Evolutionary conservation across 2,888 invertebrate species (phyloP).

Genomic region (Anodontia alba): DNA sequence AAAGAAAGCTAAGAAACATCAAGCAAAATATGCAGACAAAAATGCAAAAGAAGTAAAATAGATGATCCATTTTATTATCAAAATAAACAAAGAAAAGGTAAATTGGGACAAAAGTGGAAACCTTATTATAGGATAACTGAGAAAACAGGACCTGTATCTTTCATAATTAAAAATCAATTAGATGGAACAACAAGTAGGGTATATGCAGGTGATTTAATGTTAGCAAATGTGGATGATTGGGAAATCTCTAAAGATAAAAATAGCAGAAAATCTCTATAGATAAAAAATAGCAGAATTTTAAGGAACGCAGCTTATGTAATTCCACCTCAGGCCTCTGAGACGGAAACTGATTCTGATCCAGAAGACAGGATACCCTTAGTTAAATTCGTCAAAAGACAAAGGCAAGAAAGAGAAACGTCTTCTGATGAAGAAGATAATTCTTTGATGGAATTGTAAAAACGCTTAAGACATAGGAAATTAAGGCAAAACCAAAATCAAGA

Average conservation of each 20-base stretch:
- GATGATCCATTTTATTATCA: slow-evolving; percentile 48
- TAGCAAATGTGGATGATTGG: slow-evolving; percentile 36
- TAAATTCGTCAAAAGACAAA: slow-evolving; percentile 16
- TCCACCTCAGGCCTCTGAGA: slow-evolving; percentile 13
- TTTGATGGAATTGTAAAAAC: slow-evolving; percentile 31
- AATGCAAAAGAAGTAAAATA: slow-evolving; percentile 36
- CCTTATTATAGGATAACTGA: slow-evolving; percentile 52
- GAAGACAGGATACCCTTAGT: neutral
- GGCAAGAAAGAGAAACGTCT: slow-evolving; percentile 26
- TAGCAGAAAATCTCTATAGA: neutral
- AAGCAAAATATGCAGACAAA: slow-evolving; percentile 19
- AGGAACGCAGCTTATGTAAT: slow-evolving; percentile 23
- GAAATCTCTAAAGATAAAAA: slow-evolving; percentile 5
- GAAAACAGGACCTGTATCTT: slow-evolving; percentile 35
- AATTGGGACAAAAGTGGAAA: slow-evolving; percentile 43
- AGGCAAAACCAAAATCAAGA: slow-evolving; percentile 4
- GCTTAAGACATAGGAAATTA: slow-evolving; percentile 10
- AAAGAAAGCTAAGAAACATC: slow-evolving; percentile 33
- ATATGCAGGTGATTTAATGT: slow-evolving; percentile 34
- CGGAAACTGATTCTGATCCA: neutral
- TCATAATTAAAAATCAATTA: slow-evolving; percentile 41
- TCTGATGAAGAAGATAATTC: slow-evolving; percentile 40
- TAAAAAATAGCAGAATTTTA: neutral
- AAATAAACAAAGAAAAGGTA: neutral
- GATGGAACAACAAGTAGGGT: slow-evolving; percentile 14